Conservation (phyloP, 1,140 invertebrate species). For the Ceratina calcarata region DNA sequence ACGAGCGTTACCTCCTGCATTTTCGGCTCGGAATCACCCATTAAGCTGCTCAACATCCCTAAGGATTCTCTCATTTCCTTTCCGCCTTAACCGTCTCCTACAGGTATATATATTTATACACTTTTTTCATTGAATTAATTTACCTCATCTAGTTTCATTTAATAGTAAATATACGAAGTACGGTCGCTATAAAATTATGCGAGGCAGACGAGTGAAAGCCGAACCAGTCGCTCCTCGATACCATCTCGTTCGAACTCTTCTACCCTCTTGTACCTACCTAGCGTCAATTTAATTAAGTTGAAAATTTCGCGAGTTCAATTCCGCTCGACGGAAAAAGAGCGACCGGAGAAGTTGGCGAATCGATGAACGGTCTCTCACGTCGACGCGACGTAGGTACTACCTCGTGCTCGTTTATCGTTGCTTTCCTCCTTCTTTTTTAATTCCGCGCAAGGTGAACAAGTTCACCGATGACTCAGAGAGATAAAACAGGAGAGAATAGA, state of each 20-base stretch:
- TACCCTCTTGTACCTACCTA: not conserved
- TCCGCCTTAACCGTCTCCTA: not conserved
- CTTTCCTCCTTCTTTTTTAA: not conserved
- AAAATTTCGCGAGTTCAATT: constrained; percentile 13
- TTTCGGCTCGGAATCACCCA: constrained; percentile 25
- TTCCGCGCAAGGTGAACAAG: not conserved
- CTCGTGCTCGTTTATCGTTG: not conserved
- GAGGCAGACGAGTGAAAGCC: not conserved
- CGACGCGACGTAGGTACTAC: not conserved
- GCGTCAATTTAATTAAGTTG: constrained; percentile 33
- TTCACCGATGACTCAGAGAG: constrained; percentile 11
- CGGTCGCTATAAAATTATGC: not conserved
- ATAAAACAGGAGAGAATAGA: constrained; percentile 18
- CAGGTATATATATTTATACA: no score
- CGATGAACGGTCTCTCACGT: not conserved
- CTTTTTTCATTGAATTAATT: no score
- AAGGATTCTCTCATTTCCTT: constrained; percentile 6
- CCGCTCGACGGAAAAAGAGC: not conserved
- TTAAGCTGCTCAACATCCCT: constrained; percentile 14
- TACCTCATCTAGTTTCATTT: not conserved
- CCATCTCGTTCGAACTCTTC: not conserved
- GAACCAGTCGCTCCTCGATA: not conserved
- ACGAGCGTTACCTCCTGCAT: not conserved
- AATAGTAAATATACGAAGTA: not conserved
- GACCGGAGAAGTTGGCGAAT: not conserved